These are phyloP conservation scores for Tridacna crocea DNA, from an alignment of 2,888 invertebrate species.

Conservation along the genomic window DNA sequence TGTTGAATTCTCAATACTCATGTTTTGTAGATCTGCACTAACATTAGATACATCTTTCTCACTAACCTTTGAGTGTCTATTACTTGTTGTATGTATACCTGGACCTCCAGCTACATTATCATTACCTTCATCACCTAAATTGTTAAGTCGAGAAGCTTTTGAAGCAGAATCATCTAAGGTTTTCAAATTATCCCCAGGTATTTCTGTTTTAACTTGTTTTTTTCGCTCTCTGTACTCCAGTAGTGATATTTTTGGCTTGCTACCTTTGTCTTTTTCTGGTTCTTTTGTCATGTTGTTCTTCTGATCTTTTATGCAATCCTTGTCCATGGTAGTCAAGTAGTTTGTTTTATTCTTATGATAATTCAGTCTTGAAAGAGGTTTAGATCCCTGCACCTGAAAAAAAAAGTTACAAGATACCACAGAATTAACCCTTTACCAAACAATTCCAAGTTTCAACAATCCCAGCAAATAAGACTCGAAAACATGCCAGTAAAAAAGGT, in stretches of 20 bases:
- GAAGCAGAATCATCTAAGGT: neutral
- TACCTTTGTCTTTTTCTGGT: neutral
- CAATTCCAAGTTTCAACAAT: too few relatives aligned
- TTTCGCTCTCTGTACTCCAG: constrained; percentile 49
- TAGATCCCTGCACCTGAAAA: constrained; percentile 10
- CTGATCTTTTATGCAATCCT: neutral
- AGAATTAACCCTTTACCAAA: neutral
- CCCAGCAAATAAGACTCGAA: too few relatives aligned
- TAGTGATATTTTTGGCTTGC: constrained; percentile 50
- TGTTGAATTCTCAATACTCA: constrained; percentile 57
- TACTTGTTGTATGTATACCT: neutral
- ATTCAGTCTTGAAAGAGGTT: constrained; percentile 14
- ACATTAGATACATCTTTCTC: constrained; percentile 39
- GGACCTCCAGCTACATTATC: neutral
- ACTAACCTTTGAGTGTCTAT: neutral
- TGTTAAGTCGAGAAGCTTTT: neutral
- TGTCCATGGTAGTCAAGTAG: neutral
- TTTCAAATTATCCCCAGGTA: neutral
- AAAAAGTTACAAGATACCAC: neutral
- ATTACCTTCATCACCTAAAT: constrained; percentile 12
- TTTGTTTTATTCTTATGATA: neutral
- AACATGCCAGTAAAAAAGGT: too few relatives aligned
- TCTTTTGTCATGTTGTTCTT: neutral
- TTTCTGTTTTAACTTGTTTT: constrained; percentile 37
- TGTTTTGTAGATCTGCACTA: constrained; percentile 54